Conservation (phyloP, 2,888 invertebrate genomes). For the Eupelmus urozonus region DNA sequence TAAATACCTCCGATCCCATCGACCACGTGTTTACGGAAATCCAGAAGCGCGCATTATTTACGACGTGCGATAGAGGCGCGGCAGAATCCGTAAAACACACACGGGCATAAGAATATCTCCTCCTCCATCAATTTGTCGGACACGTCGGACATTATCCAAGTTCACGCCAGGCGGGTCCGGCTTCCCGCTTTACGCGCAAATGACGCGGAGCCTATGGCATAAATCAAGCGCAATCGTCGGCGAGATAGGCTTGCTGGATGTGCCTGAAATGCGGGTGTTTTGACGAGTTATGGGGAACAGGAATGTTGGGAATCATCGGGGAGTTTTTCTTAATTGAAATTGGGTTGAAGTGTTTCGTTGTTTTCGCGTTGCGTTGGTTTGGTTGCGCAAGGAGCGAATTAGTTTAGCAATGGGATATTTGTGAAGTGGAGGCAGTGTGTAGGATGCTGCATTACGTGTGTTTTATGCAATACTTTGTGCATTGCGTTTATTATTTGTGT, state of each 20-base stretch:
- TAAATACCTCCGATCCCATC: neutral
- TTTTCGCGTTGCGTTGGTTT: neutral
- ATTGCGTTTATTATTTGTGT: too few relatives aligned
- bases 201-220: slow-evolving; percentile 9
- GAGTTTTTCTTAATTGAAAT: too few relatives aligned
- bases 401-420: too few relatives aligned
- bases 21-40: neutral
- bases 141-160: slow-evolving; percentile 30
- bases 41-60: neutral
- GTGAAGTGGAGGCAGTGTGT: too few relatives aligned
- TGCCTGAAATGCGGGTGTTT: neutral
- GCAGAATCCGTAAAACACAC: neutral
- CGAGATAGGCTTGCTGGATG: neutral
- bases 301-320: neutral
- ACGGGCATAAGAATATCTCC: neutral
- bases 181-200: neutral
- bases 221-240: slow-evolving; percentile 6
- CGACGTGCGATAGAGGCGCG: neutral
- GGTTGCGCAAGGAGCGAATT: too few relatives aligned
- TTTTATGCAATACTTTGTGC: too few relatives aligned
- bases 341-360: too few relatives aligned
- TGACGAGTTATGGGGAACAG: neutral
- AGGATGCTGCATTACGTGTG: too few relatives aligned
- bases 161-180: neutral
- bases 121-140: slow-evolving; percentile 34